Percentiles rank a stretch among this genome's conserved stretches.
Evolutionary conservation across 2,797 vertebrate genomes (phyloP).

Genomic region (Manis javanica): DNA sequence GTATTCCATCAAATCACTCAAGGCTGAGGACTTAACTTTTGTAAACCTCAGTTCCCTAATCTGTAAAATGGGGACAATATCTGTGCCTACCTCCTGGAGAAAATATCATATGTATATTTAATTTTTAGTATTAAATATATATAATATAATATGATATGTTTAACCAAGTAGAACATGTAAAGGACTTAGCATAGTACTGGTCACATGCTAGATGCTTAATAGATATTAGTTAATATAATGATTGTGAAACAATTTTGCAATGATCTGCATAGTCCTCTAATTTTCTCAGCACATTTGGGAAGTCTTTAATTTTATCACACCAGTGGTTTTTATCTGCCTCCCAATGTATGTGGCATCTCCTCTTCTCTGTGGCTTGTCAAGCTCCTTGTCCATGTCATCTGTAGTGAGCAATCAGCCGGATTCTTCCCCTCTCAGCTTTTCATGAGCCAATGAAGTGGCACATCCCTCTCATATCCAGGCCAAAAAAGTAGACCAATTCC

Average conservation of each 20-base stretch:
- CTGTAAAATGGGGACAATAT: not conserved
- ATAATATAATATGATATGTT: no score
- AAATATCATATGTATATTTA: no score
- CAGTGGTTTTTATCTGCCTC: not conserved
- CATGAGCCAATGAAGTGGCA: conserved; percentile 9
- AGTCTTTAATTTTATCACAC: conserved; percentile 10
- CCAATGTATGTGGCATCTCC: conserved; percentile 7
- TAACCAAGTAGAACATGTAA: not conserved
- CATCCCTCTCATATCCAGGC: not conserved
- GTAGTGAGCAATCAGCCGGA: not conserved
- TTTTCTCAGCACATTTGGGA: not conserved
- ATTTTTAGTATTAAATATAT: no score
- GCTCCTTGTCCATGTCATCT: conserved; percentile 39
- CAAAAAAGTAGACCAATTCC: conserved; percentile 50
- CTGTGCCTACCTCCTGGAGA: not conserved
- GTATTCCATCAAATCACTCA: not conserved
- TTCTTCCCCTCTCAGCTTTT: conserved; percentile 7
- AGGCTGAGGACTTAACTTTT: not conserved
- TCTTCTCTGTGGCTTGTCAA: conserved; percentile 24
- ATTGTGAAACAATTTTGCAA: not conserved
- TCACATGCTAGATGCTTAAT: not conserved
- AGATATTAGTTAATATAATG: not conserved
- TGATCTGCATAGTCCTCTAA: not conserved
- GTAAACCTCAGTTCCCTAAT: not conserved
- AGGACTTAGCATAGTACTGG: not conserved